Conservation (phyloP, 2,888 invertebrate species). For the Lepidochrysops patricia region DNA sequence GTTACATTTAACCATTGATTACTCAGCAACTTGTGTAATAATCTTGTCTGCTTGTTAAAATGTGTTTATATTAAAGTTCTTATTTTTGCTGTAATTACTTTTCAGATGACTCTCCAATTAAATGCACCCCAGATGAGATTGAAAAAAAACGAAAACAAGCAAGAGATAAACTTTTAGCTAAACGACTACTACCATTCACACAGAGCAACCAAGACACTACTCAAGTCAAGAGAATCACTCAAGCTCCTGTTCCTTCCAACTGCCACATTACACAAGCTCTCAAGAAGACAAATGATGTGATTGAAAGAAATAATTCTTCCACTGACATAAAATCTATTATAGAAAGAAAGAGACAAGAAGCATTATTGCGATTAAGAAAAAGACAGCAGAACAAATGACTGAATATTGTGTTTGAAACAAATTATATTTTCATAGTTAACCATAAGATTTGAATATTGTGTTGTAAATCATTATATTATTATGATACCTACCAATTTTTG, state of each 20-base stretch:
- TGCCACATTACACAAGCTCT: conserved; percentile 27
- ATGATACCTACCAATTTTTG: background rate
- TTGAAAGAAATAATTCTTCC: conserved; percentile 18
- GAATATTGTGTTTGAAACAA: background rate
- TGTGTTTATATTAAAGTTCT: no score
- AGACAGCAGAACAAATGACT: conserved; percentile 38
- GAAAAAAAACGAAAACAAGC: conserved; percentile 76
- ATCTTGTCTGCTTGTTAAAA: no score
- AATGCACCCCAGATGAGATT: conserved; percentile 76
- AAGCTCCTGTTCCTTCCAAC: background rate
- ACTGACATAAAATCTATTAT: conserved; percentile 48
- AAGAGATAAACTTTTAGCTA: conserved; percentile 73
- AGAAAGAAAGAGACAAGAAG: conserved; percentile 66
- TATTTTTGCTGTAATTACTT: background rate
- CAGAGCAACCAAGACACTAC: conserved; percentile 28
- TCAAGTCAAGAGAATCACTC: conserved; percentile 25
- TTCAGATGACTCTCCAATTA: conserved; percentile 52
- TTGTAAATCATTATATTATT: background rate
- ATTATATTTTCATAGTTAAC: conserved; percentile 6
- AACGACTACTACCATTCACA: conserved; percentile 58
- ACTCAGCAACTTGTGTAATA: no score
- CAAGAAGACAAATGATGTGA: conserved; percentile 22
- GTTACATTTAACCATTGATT: no score
- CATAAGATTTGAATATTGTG: background rate
- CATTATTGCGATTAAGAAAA: conserved; percentile 56